Evolutionary conservation across 2,797 vertebrate species (phyloP).

Genomic region (Ctenopoma multispine): DNA sequence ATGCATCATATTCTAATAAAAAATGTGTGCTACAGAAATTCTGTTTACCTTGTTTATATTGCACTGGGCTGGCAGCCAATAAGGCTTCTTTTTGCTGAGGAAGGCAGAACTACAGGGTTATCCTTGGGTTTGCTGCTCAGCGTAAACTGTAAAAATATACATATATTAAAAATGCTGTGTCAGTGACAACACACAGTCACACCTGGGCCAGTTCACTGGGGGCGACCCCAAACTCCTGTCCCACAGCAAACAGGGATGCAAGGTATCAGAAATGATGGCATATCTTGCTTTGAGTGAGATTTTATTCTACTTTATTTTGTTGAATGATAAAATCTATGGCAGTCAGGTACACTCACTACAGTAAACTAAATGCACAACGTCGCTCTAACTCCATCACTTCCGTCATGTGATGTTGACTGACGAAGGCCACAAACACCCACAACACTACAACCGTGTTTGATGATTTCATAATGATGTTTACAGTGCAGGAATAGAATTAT

Average conservation of each 20-base stretch:
- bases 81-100: background rate
- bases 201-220: background rate
- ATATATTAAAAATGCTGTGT: background rate
- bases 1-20: too few species aligned
- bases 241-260: too few species aligned
- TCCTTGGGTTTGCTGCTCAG: background rate
- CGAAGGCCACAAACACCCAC: constrained; percentile 15
- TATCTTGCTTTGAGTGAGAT: too few species aligned
- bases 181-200: background rate
- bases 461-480: constrained; percentile 41
- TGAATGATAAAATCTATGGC: too few species aligned
- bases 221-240: too few species aligned
- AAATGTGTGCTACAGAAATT: too few species aligned
- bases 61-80: too few species aligned
- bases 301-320: too few species aligned
- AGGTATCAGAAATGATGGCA: too few species aligned
- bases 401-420: background rate
- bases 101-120: background rate
- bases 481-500: constrained; percentile 6
- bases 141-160: background rate
- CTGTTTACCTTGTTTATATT: background rate
- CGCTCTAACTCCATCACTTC: background rate
- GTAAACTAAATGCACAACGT: too few species aligned
- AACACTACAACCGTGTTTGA: constrained; percentile 15
- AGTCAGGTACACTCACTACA: too few species aligned